Base-by-base conservation (phyloP, 2,888 invertebrate genomes). In the Cotesia congregata region DNA sequence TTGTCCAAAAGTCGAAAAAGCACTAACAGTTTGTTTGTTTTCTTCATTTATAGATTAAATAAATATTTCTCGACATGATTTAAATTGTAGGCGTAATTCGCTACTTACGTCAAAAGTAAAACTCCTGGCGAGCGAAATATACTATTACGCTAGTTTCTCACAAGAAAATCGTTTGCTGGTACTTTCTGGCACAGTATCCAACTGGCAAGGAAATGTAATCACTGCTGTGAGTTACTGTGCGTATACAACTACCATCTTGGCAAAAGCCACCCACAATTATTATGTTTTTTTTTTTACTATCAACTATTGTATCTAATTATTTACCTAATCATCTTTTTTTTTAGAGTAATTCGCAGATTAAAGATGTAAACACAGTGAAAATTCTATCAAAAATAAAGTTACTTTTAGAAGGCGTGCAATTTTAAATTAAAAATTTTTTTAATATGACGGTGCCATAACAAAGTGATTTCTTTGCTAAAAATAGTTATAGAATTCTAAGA, bases 131-230 rank as follows among this genome's bases (percentile, higher is more conserved):
- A 62, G 68, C 15, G 65, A 12, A 20, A 1, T 38, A 50, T 50
- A 50, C 50, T 50, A 50, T 50, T 4, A 50, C 12, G 12, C n/a
- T 9, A 72, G 50, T 72, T 64, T 59, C 40, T 50, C 67, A 41
- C 77, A 77, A 77, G 72, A 76, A 76, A 71, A 75, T 41, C 67
- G 74, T 78, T 75, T 71, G 76, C 30, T 78, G 12, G 50, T 12
- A 75, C 83, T 84, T 85, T 82, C 86, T 87, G 86, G 86, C 85
- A 84, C 82, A 76, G 81, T 75, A 82, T 84, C 82, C 83, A 83
- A 79, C 86, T 87, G 87, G 86, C 87, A 86, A 84, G 69, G 74
- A 70, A 80, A 77, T 79, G 83, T 86, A 86, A 87, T 87, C 86
- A 85, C 82, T 83, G 78, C 67, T 80, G 82, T 80, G 77, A 77